Evolutionary conservation across 1,140 invertebrate genomes (phyloP).

Genomic region (Pseudomyrmex cubaensis): DNA sequence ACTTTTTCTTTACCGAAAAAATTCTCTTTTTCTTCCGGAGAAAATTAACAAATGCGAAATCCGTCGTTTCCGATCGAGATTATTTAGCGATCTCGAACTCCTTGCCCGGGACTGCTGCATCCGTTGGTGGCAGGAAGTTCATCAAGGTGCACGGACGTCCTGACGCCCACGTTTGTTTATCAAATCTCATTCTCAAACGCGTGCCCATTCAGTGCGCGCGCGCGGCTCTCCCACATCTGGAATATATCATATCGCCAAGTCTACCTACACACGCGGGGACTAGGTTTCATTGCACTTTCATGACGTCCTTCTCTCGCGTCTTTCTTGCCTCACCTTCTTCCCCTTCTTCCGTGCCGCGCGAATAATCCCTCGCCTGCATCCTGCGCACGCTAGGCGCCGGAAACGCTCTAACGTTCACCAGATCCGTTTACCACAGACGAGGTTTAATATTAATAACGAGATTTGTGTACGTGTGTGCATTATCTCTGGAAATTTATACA

Average conservation of each 20-base stretch:
- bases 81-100: not conserved
- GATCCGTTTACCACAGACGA: no score
- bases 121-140: constrained; percentile 33
- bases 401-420: no score
- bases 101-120: not conserved
- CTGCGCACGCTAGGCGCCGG: not conserved
- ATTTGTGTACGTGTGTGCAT: no score
- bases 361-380: not conserved
- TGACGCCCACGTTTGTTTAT: constrained; percentile 35
- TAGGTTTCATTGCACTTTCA: constrained; percentile 34
- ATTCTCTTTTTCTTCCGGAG: not conserved
- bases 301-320: no score
- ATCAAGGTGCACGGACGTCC: constrained; percentile 42
- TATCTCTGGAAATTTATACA: no score
- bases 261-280: constrained; percentile 17
- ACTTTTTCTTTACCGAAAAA: no score
- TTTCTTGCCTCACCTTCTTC: no score
- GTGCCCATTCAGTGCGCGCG: constrained; percentile 11
- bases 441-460: no score
- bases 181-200: constrained; percentile 50
- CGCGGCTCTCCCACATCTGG: constrained; percentile 23
- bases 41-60: not conserved
- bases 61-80: not conserved
- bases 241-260: constrained; percentile 35
- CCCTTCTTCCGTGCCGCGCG: no score